Evolutionary conservation across 1,140 invertebrate genomes (phyloP), one percentile per base, ranked within the genome.

Genomic region (Latrodectus geometricus): DNA sequence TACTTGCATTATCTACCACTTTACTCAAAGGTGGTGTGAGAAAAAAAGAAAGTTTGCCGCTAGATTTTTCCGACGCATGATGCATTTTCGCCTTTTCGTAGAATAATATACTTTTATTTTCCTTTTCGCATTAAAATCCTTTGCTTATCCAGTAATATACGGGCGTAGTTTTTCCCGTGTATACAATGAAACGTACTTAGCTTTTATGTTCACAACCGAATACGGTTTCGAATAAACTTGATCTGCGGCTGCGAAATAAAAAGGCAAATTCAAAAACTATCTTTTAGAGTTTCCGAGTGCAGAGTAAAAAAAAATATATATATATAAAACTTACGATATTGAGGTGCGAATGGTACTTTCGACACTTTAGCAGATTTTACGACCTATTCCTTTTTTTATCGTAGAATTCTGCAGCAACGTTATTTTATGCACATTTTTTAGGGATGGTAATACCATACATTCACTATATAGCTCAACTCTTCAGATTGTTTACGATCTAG

Each of bases 131-230:
- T 86, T 86, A 86, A 86, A 86, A 86, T 86, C 83, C 83, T 78
- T 86, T 77, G 83, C 83, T 86, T 86, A 86, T 86, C 83, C 83
- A 86, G 83, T 86, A 86, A 86, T 86, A 86, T 86, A 86, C 74
- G 83, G 66, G 20, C 83, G 73, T 77, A 77, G 74, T 78, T 86
- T 86, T 86, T 70, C 83, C 35, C 66, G 20, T 86, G 83, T 86
- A 86, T 86, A 86, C 83, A 86, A 86, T 86, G 83, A 86, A 86
- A 86, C 75, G 83, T 86, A 78, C 83, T 86, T 86, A 86, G 83
- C 83, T 86, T 86, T 86, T 86, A 86, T 86, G 83, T 86, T 72
- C 83, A 61, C 21, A 61, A 5, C 15, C 21, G 83, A 86, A 86
- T 77, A 77, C 74, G 74, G 75, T 48, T 77, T 61, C 65, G 75